Base-by-base conservation (phyloP, 2,797 vertebrate species). In the Dryobates pubescens region DNA sequence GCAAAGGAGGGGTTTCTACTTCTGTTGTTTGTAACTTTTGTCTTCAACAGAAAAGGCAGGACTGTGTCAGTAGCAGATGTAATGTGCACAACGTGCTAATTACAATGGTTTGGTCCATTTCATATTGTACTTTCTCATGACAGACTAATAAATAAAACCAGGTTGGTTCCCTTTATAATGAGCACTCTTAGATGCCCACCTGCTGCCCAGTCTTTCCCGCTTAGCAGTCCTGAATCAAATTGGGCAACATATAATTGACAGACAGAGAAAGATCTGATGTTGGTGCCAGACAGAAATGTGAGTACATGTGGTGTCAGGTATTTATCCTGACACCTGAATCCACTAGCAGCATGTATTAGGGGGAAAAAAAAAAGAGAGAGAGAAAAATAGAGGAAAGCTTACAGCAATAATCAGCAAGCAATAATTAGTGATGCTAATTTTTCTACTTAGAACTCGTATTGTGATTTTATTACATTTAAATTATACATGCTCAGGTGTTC, bases 401-500 rank as follows among this genome's bases (percentile, higher is more conserved):
- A 85, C 79, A 90, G 94, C 86, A 95, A 86, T 87, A 92, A 95
- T 94, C 91, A 93, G 91, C 79, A 81, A 93, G 95, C 77, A 91
- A 86, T 95, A 95, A 96, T 95, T 95, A 96, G 87, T 0, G 18
- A 96, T 93, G 93, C 41, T 95, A 95, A 96, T 96, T 96, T 95
- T 94, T 82, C 92, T 82, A 96, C 92, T 94, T 90, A 93, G 92
- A 90, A 84, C 74, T 95, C 89, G 89, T 92, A 92, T 95, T 94
- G 92, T 91, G 81, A 92, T 93, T 95, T 94, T 96, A 95, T 96
- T 96, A 93, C 86, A 64, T 94, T 95, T 93, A 95, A 94, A 96
- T 95, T 93, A 94, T 88, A 94, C 83, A 88, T 73, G 94, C 89
- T 92, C 82, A 94, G 87, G 93, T 95, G 92, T 96, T 94, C 81